phyloP scores from a whole-genome alignment of 37 sponge, comb jelly and placozoan genomes.

The Geodia barretti region DNA sequence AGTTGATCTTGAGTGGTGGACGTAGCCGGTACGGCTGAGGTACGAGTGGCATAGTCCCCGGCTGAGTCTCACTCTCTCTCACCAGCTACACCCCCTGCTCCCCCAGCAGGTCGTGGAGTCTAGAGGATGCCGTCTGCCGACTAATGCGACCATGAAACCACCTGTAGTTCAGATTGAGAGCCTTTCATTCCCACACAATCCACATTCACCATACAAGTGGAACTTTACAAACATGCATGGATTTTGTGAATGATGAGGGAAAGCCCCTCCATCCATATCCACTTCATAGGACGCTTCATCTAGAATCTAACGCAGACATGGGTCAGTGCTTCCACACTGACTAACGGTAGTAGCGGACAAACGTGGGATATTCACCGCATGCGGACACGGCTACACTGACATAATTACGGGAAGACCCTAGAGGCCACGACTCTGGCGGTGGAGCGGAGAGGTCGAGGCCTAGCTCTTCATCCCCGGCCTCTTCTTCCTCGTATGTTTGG shows the following conservation, averaged over 20 bases:
- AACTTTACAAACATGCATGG: too few species aligned
- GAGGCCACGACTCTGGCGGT: slow-evolving; percentile 75
- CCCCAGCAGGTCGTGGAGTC: slow-evolving; percentile 42
- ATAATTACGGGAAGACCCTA: too few species aligned
- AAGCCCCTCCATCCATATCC: too few species aligned
- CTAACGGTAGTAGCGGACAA: too few species aligned
- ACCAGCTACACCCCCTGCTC: slow-evolving; percentile 68
- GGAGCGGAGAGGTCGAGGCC: slow-evolving; percentile 71
- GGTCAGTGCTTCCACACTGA: not conserved
- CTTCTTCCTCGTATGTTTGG: slow-evolving; percentile 55
- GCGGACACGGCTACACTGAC: too few species aligned
- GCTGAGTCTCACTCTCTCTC: slow-evolving; percentile 77
- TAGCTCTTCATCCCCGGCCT: slow-evolving; percentile 45
- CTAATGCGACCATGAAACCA: slow-evolving; percentile 87
- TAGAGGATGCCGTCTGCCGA: slow-evolving; percentile 54
- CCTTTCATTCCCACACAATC: too few species aligned
- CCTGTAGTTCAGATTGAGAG: too few species aligned
- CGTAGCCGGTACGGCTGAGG: slow-evolving; percentile 52
- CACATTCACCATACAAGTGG: too few species aligned
- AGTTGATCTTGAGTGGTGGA: slow-evolving; percentile 88
- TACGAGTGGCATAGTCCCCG: too few species aligned
- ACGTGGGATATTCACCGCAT: too few species aligned
- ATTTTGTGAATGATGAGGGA: too few species aligned
- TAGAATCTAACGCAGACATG: not conserved
- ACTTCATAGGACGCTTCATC: too few species aligned